Percentiles rank a stretch among this genome's conserved stretches.
Conservation (phyloP, 2,113 vertebrate species). For the Nanorana parkeri region DNA sequence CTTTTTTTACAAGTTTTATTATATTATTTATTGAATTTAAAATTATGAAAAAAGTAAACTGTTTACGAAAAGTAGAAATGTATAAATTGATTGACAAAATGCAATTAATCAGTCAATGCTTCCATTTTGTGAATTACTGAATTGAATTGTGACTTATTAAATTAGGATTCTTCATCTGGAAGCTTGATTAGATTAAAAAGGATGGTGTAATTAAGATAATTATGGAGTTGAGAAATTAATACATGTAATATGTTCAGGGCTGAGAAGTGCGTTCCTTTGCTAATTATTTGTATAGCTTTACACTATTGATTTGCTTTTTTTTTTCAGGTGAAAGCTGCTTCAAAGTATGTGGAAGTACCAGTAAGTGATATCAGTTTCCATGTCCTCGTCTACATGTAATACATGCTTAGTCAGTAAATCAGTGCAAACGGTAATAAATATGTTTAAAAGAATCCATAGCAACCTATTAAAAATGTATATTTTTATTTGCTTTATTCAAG, state of each 20-base stretch:
- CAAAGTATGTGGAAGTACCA: constrained; percentile 95
- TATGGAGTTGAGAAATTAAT: background rate
- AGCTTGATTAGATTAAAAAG: constrained; percentile 18
- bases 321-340: constrained; percentile 92
- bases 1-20: too few species aligned
- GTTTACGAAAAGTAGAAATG: too few species aligned
- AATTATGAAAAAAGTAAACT: too few species aligned
- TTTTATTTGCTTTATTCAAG: too few species aligned
- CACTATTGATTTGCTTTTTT: constrained; percentile 65
- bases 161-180: constrained; percentile 1
- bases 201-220: constrained; percentile 27
- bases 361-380: constrained; percentile 77
- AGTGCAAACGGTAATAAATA: too few species aligned
- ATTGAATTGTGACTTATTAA: constrained; percentile 2
- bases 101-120: background rate
- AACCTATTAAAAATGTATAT: too few species aligned
- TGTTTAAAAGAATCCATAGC: too few species aligned
- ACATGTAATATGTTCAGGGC: background rate
- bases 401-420: too few species aligned
- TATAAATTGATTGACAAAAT: too few species aligned
- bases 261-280: background rate
- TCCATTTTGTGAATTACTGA: constrained; percentile 9
- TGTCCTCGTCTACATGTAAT: constrained; percentile 53
- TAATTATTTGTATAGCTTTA: constrained; percentile 24
- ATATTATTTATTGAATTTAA: too few species aligned